Conservation (phyloP, 2,888 invertebrate species). For the Tetrapedia diversipes region DNA sequence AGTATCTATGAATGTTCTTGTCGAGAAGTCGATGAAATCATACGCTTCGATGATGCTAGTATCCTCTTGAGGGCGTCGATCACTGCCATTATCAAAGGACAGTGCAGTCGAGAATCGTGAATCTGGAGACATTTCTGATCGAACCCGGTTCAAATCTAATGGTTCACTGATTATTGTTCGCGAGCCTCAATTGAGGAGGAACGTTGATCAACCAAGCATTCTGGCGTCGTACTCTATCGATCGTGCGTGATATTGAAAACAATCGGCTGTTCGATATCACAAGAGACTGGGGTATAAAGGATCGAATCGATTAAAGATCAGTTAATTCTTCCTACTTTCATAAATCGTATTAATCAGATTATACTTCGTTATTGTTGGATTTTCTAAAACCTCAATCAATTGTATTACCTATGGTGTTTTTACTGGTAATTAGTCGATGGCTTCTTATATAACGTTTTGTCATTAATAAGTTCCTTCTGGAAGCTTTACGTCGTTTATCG, state of each 20-base stretch:
- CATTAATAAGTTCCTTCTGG: too few relatives aligned
- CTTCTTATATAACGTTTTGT: too few relatives aligned
- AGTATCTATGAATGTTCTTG: slow-evolving; percentile 8
- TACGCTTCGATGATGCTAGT: not conserved
- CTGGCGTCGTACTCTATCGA: slow-evolving; percentile 17
- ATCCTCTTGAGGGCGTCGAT: slow-evolving; percentile 31
- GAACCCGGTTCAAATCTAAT: slow-evolving; percentile 36
- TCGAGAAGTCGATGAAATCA: slow-evolving; percentile 13
- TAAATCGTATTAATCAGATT: not conserved
- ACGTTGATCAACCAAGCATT: slow-evolving; percentile 26
- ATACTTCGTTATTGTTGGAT: not conserved
- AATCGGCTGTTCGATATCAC: slow-evolving; percentile 1
- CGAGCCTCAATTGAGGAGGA: slow-evolving; percentile 31
- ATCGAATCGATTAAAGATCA: not conserved
- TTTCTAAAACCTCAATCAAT: not conserved
- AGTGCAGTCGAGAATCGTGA: slow-evolving; percentile 1
- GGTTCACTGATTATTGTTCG: slow-evolving; percentile 45
- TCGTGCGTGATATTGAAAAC: slow-evolving; percentile 19
- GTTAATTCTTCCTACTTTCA: not conserved
- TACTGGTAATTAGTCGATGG: not conserved
- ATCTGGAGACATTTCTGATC: slow-evolving; percentile 35
- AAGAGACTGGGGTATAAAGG: not conserved
- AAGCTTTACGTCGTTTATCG: too few relatives aligned
- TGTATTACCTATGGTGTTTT: not conserved
- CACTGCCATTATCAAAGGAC: slow-evolving; percentile 31